These are phyloP conservation scores for Campoplex capitator DNA, from an alignment of 2,888 invertebrate genomes.

Conservation along the genomic window DNA sequence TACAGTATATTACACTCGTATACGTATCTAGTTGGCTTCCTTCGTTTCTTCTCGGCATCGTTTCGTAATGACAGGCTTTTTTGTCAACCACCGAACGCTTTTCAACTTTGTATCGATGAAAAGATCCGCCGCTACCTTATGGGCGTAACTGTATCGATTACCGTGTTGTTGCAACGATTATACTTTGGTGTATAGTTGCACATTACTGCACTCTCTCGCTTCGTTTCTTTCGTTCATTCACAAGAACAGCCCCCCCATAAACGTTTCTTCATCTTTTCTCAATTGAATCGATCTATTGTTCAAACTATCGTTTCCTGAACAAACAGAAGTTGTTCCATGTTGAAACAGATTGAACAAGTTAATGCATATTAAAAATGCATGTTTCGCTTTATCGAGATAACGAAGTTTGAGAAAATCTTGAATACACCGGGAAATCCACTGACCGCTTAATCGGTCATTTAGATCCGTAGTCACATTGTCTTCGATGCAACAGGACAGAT, in stretches of 20 bases:
- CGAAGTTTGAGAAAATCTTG: neutral
- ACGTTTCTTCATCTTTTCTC: conserved; percentile 17
- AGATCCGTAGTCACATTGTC: neutral
- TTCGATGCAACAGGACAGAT: neutral
- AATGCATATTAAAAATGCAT: neutral
- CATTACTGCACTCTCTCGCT: conserved; percentile 22
- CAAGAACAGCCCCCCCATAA: neutral
- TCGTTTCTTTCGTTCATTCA: neutral
- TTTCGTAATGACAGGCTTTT: conserved; percentile 75
- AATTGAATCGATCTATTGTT: conserved; percentile 40
- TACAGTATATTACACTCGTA: neutral
- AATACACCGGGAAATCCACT: neutral
- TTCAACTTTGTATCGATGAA: conserved; percentile 73
- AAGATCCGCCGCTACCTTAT: conserved; percentile 65
- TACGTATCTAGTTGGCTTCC: conserved; percentile 30
- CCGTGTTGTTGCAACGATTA: conserved; percentile 63
- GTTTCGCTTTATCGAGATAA: neutral
- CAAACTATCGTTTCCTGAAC: conserved; percentile 52
- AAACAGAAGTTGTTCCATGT: conserved; percentile 36
- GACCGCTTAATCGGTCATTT: neutral
- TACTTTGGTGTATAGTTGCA: conserved; percentile 3
- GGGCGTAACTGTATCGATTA: conserved; percentile 75
- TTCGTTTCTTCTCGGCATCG: conserved; percentile 61
- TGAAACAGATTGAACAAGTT: conserved; percentile 10
- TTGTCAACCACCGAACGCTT: conserved; percentile 72